Base-by-base conservation (phyloP, 2,888 invertebrate species). In the Dicycla oo region DNA sequence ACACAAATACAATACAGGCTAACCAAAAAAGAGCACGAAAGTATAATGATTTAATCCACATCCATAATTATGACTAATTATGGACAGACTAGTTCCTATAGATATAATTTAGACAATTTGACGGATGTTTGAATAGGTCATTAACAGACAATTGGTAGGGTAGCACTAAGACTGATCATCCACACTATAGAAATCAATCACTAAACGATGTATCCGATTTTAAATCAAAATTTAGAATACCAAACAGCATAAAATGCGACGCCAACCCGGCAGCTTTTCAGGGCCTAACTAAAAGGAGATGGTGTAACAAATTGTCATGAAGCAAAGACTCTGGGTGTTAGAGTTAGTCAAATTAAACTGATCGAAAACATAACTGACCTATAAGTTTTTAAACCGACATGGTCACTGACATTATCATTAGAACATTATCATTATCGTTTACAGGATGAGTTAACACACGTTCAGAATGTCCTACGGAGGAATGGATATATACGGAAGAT, bases 321-420 rank as follows among this genome's bases (percentile, higher is more conserved):
- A 43, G 6, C 23, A 38, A 49, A 58, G 20, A 15, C 20, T 20
- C 3, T 65, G 5, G 5, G 15, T 66, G 20, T 34, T 23, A 34
- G 3, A 34, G 34, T 23, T 15, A 43, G 13, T 45, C 8, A 47
- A 60, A 49, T 23, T 23, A n/a, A 40, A 20, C 15, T 67, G 11
- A 68, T 30, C n/a, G 15, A 43, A 69, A 69, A 8, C 49, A 13
- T 72, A 7, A 26, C 26, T 51, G 26, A 7, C 26, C 49, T 72
- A 30, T 56, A n/a, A n/a, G n/a, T n/a, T n/a, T n/a, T n/a, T n/a
- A n/a, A n/a, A n/a, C n/a, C n/a, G n/a, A n/a, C n/a, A n/a, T n/a
- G n/a, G n/a, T n/a, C n/a, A n/a, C n/a, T n/a, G n/a, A n/a, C n/a
- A n/a, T n/a, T n/a, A n/a, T n/a, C n/a, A n/a, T n/a, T n/a, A n/a